Evolutionary conservation across 2,888 invertebrate species (phyloP).

Genomic region (Gortyna flavago): DNA sequence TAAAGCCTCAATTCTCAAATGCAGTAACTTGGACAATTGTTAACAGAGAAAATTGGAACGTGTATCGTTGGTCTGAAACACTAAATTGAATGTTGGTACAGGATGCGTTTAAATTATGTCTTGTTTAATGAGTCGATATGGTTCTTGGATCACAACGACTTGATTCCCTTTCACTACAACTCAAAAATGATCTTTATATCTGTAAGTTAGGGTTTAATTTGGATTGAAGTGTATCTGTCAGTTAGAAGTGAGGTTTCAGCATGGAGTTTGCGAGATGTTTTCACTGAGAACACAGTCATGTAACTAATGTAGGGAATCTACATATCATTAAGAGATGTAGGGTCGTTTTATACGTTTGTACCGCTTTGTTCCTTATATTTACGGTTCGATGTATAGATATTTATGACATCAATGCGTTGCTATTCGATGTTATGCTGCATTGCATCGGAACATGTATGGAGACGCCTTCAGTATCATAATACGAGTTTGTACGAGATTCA

Average conservation of each 20-base stretch:
- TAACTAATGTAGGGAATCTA: conserved; percentile 90
- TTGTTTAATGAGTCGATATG: conserved; percentile 89
- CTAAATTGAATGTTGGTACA: conserved; percentile 71
- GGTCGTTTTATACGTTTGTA: conserved; percentile 88
- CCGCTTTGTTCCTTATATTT: conserved; percentile 89
- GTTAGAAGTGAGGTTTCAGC: conserved; percentile 59
- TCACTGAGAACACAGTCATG: conserved; percentile 89
- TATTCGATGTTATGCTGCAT: conserved; percentile 76
- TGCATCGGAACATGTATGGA: conserved; percentile 76
- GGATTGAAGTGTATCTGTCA: conserved; percentile 49
- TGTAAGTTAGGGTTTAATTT: conserved; percentile 61
- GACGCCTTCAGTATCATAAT: conserved; percentile 85
- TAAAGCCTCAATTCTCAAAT: conserved; percentile 68
- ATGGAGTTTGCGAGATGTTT: conserved; percentile 86
- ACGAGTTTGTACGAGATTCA: conserved; percentile 53
- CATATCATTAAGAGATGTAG: conserved; percentile 90
- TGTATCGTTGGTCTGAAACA: conserved; percentile 69
- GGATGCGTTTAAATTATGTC: conserved; percentile 87
- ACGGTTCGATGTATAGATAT: conserved; percentile 84
- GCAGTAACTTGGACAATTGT: conserved; percentile 67
- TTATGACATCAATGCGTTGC: conserved; percentile 84
- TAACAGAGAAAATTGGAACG: conserved; percentile 70
- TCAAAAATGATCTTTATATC: conserved; percentile 55
- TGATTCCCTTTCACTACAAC: conserved; percentile 50
- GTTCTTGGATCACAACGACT: conserved; percentile 62